Evolutionary conservation across 2,888 invertebrate species (phyloP).

Genomic region (Calameuta pallipes): DNA sequence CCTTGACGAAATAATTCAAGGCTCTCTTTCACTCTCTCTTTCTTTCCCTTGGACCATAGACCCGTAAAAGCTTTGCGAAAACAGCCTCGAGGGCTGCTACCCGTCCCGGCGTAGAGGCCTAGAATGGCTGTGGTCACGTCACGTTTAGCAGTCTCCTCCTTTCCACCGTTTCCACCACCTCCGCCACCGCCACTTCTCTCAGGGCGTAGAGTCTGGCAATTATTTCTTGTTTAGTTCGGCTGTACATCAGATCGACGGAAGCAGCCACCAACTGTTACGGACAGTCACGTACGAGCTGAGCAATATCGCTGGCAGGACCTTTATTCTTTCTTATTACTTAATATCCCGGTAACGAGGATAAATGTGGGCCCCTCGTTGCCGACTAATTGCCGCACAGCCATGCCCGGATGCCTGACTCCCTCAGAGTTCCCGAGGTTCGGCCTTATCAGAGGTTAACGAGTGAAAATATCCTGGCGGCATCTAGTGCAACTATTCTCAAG

Average conservation of each 20-base stretch:
- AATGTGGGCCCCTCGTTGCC: constrained; percentile 35
- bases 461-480: neutral
- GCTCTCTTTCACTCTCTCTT: neutral
- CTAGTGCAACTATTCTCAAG: neutral
- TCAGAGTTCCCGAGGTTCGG: neutral
- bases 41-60: neutral
- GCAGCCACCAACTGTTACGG: constrained; percentile 30
- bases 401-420: neutral
- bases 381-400: constrained; percentile 33
- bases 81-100: neutral
- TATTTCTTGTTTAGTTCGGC: constrained; percentile 47
- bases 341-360: constrained; percentile 47
- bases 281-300: constrained; percentile 44
- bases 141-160: neutral
- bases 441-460: neutral
- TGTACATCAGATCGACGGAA: constrained; percentile 43
- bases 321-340: constrained; percentile 52
- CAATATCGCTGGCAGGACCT: constrained; percentile 40
- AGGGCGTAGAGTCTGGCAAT: constrained; percentile 26
- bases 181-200: too few species aligned
- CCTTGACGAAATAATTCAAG: neutral
- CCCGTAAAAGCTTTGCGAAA: neutral
- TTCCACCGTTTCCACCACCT: too few species aligned
- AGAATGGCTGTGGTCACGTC: neutral
- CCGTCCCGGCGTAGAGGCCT: too few species aligned